These are phyloP conservation scores for Proales similis DNA, from an alignment of 1,140 invertebrate genomes.

Conservation along the genomic window DNA sequence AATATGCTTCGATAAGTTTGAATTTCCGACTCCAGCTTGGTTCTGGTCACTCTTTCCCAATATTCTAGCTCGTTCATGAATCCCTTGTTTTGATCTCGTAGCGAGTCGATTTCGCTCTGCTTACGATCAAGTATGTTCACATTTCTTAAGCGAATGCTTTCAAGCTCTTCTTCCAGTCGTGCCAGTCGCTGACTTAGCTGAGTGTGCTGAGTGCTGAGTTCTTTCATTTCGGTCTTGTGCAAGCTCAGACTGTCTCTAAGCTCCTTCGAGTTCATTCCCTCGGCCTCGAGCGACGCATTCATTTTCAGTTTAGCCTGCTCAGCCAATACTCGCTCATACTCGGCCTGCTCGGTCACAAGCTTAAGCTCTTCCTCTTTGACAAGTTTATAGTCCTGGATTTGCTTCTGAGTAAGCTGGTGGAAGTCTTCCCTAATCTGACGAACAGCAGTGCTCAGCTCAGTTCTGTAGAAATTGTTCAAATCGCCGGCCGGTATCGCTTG, in stretches of 20 bases:
- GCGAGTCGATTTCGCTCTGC: conserved; percentile 7
- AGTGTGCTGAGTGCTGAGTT: background rate
- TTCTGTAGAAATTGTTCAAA: conserved; percentile 35
- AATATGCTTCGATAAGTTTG: conserved; percentile 34
- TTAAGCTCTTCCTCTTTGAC: conserved; percentile 25
- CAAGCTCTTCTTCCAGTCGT: conserved; percentile 18
- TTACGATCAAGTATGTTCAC: conserved; percentile 1
- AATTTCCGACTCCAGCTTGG: conserved; percentile 33
- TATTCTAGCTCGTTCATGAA: conserved; percentile 27
- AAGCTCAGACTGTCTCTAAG: background rate
- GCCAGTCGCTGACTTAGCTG: conserved; percentile 7
- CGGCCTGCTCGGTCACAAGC: background rate
- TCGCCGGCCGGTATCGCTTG: conserved; percentile 13
- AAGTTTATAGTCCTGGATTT: conserved; percentile 18
- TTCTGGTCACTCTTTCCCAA: conserved; percentile 22
- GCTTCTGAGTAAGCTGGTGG: conserved; percentile 6
- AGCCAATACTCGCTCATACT: conserved; percentile 29
- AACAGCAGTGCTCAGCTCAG: conserved; percentile 23
- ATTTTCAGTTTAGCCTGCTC: background rate
- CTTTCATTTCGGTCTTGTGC: background rate
- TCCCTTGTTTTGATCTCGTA: background rate
- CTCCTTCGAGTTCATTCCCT: background rate
- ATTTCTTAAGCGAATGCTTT: conserved; percentile 1
- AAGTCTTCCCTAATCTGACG: conserved; percentile 16
- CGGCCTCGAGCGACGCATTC: conserved; percentile 16